phyloP scores from a whole-genome alignment of 2,888 invertebrate species.

The Standfussiana lucernea region DNA sequence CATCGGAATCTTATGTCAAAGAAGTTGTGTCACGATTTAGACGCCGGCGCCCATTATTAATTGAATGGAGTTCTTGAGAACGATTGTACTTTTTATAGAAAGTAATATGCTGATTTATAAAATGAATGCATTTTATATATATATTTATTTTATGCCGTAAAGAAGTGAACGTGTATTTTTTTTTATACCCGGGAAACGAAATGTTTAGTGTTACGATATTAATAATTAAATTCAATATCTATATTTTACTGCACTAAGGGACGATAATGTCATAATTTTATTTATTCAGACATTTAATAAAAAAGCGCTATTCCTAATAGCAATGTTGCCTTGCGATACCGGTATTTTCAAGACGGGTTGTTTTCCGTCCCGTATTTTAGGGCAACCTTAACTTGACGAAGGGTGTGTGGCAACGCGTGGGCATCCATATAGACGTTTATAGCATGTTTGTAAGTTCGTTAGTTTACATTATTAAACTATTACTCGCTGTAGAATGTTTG shows the following conservation, averaged over 20 bases:
- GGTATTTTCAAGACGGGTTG: not conserved
- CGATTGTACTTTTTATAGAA: not conserved
- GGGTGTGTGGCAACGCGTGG: conserved; percentile 74
- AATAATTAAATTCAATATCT: no score
- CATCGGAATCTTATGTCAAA: conserved; percentile 1
- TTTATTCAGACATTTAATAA: no score
- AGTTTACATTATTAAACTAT: conserved; percentile 67
- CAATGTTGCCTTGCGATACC: not conserved
- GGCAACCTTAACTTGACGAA: conserved; percentile 56
- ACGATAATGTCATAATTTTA: no score
- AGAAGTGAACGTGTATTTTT: no score
- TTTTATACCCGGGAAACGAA: no score
- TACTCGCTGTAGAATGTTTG: conserved; percentile 63
- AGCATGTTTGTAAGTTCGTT: conserved; percentile 62
- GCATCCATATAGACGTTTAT: conserved; percentile 65
- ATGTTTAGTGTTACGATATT: no score
- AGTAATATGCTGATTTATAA: not conserved
- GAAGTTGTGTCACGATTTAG: not conserved
- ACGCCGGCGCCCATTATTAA: not conserved
- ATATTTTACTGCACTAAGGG: no score
- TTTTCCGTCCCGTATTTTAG: not conserved
- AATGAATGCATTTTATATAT: no score
- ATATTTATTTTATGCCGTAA: no score
- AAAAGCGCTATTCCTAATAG: not conserved
- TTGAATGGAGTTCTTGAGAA: not conserved